phyloP scores from a whole-genome alignment of 2,113 vertebrate species.

The Butastur rufipennis region DNA sequence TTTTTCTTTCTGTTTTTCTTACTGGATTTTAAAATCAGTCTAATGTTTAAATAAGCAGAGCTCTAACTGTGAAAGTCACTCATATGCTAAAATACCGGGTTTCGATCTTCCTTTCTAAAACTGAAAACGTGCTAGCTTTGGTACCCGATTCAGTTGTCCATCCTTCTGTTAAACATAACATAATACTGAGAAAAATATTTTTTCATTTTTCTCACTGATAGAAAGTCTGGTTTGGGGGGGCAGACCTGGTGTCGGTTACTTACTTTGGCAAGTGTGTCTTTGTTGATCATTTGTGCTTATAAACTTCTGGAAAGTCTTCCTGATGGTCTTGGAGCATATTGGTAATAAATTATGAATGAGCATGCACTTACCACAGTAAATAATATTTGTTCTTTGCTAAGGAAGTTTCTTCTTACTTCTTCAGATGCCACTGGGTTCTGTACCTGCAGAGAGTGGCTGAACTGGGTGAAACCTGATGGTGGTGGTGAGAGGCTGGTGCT shows the following conservation, averaged over 20 bases:
- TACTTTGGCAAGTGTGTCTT: not conserved
- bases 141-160: not conserved
- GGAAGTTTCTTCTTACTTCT: not conserved
- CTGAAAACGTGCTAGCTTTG: not conserved
- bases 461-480: not conserved
- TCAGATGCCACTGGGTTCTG: not conserved
- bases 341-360: not conserved
- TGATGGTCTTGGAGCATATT: not conserved
- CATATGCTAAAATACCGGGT: not conserved
- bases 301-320: not conserved
- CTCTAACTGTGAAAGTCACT: not conserved
- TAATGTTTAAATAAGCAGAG: not conserved
- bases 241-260: not conserved
- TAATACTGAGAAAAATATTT: not conserved
- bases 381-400: not conserved
- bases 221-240: not conserved
- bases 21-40: not conserved
- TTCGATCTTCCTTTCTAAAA: not conserved
- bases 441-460: not conserved
- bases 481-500: not conserved
- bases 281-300: not conserved
- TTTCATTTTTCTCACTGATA: not conserved
- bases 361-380: fast-evolving
- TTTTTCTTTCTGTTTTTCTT: not conserved
- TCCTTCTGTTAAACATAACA: not conserved